Conservation (phyloP, 2,113 vertebrate genomes). For the Proteles cristata region DNA sequence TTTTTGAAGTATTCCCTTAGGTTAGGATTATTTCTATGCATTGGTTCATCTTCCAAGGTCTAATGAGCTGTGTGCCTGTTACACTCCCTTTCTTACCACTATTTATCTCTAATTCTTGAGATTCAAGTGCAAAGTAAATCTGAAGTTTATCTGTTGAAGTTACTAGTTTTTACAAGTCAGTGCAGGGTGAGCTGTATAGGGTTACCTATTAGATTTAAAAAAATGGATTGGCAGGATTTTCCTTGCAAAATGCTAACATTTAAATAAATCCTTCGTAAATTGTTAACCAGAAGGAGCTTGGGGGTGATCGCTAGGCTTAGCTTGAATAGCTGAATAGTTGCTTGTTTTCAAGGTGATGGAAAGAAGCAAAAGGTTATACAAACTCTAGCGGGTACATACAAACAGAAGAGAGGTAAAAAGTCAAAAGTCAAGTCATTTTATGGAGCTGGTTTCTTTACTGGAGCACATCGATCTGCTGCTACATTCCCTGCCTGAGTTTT, state of each 20-base stretch:
- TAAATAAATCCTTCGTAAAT: constrained; percentile 46
- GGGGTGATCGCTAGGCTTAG: background rate
- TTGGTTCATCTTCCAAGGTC: background rate
- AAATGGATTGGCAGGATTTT: background rate
- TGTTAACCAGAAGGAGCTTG: constrained; percentile 39
- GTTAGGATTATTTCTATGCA: background rate
- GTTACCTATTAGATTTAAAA: background rate
- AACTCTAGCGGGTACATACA: constrained; percentile 56
- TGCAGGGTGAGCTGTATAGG: background rate
- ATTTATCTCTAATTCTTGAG: background rate
- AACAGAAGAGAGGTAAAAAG: constrained; percentile 54
- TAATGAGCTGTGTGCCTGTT: accelerated
- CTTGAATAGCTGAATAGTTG: background rate
- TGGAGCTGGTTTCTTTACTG: background rate
- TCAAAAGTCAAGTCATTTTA: constrained; percentile 15
- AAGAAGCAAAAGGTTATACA: constrained; percentile 64
- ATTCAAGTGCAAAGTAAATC: background rate
- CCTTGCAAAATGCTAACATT: background rate
- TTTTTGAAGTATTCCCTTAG: background rate
- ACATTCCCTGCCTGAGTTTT: background rate
- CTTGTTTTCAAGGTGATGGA: constrained; percentile 43
- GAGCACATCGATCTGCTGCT: background rate
- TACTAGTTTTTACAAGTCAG: background rate
- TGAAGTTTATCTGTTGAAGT: background rate
- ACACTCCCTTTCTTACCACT: accelerated